Evolutionary conservation across 2,888 invertebrate species (phyloP), one percentile per base, ranked within the genome.

Genomic region (Brachyopa scutellaris): DNA sequence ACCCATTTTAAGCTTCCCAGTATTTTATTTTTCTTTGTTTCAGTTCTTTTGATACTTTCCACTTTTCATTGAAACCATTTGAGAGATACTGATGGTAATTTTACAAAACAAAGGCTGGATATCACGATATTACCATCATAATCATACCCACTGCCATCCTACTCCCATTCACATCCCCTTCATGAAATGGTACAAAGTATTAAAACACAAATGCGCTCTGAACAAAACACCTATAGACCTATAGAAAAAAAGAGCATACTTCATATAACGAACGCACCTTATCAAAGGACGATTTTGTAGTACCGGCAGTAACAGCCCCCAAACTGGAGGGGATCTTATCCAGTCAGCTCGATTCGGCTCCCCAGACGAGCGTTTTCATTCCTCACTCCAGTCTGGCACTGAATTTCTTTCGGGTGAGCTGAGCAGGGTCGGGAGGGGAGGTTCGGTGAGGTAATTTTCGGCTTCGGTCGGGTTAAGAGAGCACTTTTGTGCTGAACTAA

Each of bases 401-500:
- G 51, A 11, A 21, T 36, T 29, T 23, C 29, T 21, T 23, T 21
- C 38, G 62, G 38, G n/a, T n/a, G n/a, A n/a, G n/a, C n/a, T n/a
- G n/a, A n/a, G n/a, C n/a, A n/a, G n/a, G n/a, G n/a, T n/a, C n/a
- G n/a, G n/a, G n/a, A n/a, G n/a, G n/a, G n/a, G n/a, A n/a, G n/a
- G n/a, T 7, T 19, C 47, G 45, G 49, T 70, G 64, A 55, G 69
- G 76, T 80, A 76, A 80, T 80, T 80, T 76, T 80, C 76, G 69
- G 80, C 76, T 80, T 69, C 76, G 76, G 69, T 59, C 59, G 51
- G 80, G 57, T 51, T 76, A 45, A 59, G 57, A 76, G 76, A 80
- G 69, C 80, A 80, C 80, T 80, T 76, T 80, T 80, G 76, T 69
- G 76, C 76, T 64, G 57, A 80, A 51, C 57, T 64, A 76, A 80